Percentiles rank a stretch among this genome's conserved stretches.
These are phyloP conservation scores for Araneus ventricosus DNA, from an alignment of 1,140 invertebrate genomes.

Conservation along the genomic window DNA sequence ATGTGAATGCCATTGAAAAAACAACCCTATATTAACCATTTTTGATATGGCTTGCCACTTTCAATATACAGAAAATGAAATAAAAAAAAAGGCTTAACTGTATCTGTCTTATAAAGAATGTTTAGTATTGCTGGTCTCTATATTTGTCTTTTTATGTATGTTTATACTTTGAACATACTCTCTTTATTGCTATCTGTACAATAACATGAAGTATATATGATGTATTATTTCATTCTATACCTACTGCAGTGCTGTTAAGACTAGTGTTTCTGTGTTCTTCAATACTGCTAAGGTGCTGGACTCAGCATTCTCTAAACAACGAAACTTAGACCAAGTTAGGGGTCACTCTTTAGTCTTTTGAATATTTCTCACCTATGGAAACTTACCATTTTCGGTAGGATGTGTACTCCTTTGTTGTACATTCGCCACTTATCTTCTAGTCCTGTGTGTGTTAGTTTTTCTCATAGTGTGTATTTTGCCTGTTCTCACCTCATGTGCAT, in stretches of 20 bases:
- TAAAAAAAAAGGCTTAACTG: constrained; percentile 14
- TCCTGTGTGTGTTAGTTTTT: constrained; percentile 55
- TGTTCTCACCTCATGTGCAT: constrained; percentile 74
- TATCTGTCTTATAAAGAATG: constrained; percentile 61
- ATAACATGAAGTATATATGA: constrained; percentile 24
- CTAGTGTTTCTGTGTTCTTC: constrained; percentile 74
- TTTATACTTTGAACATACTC: constrained; percentile 59
- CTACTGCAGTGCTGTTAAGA: constrained; percentile 64
- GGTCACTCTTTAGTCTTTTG: constrained; percentile 71
- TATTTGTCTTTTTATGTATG: constrained; percentile 56
- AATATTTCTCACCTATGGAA: constrained; percentile 54
- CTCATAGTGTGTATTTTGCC: constrained; percentile 70
- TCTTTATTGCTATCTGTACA: constrained; percentile 43
- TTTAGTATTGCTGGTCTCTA: constrained; percentile 39
- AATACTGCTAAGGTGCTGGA: constrained; percentile 73
- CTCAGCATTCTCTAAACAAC: constrained; percentile 74
- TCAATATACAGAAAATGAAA: neutral
- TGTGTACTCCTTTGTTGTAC: constrained; percentile 67
- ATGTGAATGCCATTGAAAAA: neutral
- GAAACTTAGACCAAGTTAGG: constrained; percentile 73
- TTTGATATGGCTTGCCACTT: neutral
- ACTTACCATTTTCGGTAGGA: constrained; percentile 61
- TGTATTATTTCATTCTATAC: constrained; percentile 48
- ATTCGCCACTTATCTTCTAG: constrained; percentile 49
- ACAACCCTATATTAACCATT: constrained; percentile 4